Evolutionary conservation across 2,888 invertebrate species (phyloP), one percentile per base, ranked within the genome.

Genomic region (Pyrrhia umbra): DNA sequence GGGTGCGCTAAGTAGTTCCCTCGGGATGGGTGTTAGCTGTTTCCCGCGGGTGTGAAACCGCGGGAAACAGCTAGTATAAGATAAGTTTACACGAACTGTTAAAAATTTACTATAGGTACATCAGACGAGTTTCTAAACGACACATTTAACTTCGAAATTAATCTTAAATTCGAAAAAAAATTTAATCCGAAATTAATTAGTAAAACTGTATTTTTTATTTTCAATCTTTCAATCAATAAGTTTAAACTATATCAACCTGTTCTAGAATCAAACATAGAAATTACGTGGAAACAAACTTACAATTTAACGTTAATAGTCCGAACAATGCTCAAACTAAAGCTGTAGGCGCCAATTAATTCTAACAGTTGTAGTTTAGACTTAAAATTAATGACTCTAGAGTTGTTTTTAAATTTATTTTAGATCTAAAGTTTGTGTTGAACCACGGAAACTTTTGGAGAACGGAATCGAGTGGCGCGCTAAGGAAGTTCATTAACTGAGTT

Each of bases 401-500:
- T 64, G 70, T 76, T 81, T 79, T 79, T 20, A 71, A 79, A 79
- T 79, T 73, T 81, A 81, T 81, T 70, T 76, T 59, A 73, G 63
- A 49, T 62, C 23, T n/a, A 42, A 71, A 81, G 62, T 81, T 66
- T 58, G 27, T 70, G 63, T 72, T 58, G 34, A 40, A 73, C 64
- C 51, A 50, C 58, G 20, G 30, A 68, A 34, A 74, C 34, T 80
- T 80, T 55, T 39, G 2, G 43, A 58, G 37, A 57, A 40, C 4
- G 16, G 16, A 61, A 66, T 30, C 6, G 21, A 65, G 40, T 18
- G 49, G 46, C 20, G 39, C 25, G 37, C n/a, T n/a, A n/a, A 49
- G 37, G 23, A 61, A 67, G 57, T 66, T 66, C 43, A 57, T 46
- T 54, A 62, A 49, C 21, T 30, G 52, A 62, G 42, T 68, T 58